Evolutionary conservation across 2,113 vertebrate species (phyloP).

Genomic region (Xiphophorus hellerii): DNA sequence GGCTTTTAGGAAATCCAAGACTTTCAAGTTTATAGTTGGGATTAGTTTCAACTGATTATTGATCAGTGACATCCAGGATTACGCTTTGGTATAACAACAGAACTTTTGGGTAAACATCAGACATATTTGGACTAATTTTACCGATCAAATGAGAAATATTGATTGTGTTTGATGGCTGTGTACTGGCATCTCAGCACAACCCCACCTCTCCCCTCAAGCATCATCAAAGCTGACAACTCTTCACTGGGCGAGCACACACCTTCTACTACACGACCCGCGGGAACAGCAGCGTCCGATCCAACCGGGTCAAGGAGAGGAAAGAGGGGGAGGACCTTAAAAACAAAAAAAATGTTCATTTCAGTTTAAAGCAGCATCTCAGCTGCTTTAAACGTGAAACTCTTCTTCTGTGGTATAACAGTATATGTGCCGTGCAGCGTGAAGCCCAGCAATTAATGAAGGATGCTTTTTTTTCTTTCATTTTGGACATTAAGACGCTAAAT

Average conservation of each 20-base stretch:
- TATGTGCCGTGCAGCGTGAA: background rate
- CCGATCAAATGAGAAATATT: background rate
- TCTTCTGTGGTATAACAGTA: background rate
- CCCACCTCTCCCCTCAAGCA: conserved; percentile 39
- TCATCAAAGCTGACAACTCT: conserved; percentile 80
- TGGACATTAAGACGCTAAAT: background rate
- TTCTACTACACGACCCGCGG: conserved; percentile 44
- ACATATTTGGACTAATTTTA: background rate
- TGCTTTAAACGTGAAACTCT: background rate
- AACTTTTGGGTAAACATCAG: background rate
- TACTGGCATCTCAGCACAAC: conserved; percentile 74
- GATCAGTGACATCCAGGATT: background rate
- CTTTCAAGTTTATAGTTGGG: too few relatives aligned
- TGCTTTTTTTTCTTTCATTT: background rate
- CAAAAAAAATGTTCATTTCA: conserved; percentile 88
- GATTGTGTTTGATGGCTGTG: background rate
- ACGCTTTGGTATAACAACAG: background rate
- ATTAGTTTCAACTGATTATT: background rate
- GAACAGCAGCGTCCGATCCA: conserved; percentile 33
- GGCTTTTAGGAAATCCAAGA: background rate
- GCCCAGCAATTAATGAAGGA: background rate
- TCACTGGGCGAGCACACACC: conserved; percentile 71
- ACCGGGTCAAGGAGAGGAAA: conserved; percentile 1
- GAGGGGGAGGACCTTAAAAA: conserved; percentile 57
- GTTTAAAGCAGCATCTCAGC: background rate